A percentile compares a stretch with the other conserved stretches of the same genome.
phyloP scores from a whole-genome alignment of 64 coral and sea anemone species.

The Montipora efflorescens region DNA sequence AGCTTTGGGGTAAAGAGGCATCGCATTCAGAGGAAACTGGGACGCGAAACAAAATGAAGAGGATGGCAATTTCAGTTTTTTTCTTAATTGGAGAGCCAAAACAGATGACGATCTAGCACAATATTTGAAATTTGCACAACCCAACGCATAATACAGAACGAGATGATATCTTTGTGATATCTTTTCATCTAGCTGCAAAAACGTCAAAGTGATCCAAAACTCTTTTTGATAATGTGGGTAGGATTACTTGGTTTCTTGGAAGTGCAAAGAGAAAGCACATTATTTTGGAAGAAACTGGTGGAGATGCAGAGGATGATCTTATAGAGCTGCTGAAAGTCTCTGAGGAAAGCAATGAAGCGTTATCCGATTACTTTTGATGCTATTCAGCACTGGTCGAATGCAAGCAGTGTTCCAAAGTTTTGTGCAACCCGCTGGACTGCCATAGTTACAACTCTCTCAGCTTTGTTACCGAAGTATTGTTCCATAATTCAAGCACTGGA shows the following conservation, averaged over 20 bases:
- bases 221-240: not conserved
- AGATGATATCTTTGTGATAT: conserved; percentile 61
- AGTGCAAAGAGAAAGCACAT: not conserved
- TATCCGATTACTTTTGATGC: not conserved
- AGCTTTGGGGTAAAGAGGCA: conserved; percentile 53
- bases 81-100: conserved; percentile 53
- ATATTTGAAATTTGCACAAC: conserved; percentile 51
- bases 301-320: not conserved
- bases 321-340: not conserved
- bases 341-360: not conserved
- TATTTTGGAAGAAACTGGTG: not conserved
- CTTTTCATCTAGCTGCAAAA: not conserved
- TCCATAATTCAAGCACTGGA: conserved; percentile 57
- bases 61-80: conserved; percentile 64
- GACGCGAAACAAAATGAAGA: conserved; percentile 49
- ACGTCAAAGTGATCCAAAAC: not conserved
- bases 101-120: conserved; percentile 26
- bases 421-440: conserved; percentile 39
- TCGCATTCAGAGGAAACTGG: conserved; percentile 55
- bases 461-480: conserved; percentile 39
- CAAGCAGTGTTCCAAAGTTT: conserved; percentile 46
- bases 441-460: conserved; percentile 52
- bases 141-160: conserved; percentile 65
- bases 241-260: not conserved
- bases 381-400: not conserved